Percentiles rank a stretch among this genome's conserved stretches.
These are phyloP conservation scores for Leucopsar rothschildi DNA, from an alignment of 2,113 vertebrate species.

Conservation along the genomic window DNA sequence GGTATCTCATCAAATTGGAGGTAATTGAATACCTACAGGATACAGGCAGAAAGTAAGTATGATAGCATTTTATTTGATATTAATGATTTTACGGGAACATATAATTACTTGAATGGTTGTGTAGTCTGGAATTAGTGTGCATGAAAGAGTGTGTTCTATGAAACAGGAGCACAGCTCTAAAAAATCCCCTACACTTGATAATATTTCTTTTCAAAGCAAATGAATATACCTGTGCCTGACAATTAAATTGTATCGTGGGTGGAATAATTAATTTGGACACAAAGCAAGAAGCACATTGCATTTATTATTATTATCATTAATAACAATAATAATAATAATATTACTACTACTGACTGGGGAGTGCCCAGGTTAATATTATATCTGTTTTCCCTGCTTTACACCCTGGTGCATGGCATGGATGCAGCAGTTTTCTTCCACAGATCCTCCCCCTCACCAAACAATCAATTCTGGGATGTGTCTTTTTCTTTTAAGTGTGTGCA, in stretches of 20 bases:
- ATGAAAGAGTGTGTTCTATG: background rate
- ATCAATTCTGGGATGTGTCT: background rate
- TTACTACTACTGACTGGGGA: background rate
- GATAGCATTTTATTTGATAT: slow-evolving; percentile 24
- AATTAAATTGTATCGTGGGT: background rate
- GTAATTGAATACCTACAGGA: background rate
- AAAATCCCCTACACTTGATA: background rate
- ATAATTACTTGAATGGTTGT: background rate
- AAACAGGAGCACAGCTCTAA: background rate
- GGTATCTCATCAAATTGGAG: background rate
- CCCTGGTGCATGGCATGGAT: background rate
- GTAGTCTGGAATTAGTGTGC: background rate
- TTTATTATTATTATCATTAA: background rate
- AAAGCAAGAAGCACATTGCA: background rate
- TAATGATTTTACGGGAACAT: background rate
- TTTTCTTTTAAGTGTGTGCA: background rate
- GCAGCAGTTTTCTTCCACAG: background rate
- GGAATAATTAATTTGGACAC: background rate
- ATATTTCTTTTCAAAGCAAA: slow-evolving; percentile 28
- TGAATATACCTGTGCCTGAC: background rate
- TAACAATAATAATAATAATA: background rate
- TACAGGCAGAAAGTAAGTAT: background rate
- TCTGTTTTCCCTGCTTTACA: background rate
- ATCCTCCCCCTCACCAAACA: background rate
- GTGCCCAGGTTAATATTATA: background rate